Evolutionary conservation across 2,888 invertebrate genomes (phyloP).

Genomic region (Rhimphoctona megacephalus): DNA sequence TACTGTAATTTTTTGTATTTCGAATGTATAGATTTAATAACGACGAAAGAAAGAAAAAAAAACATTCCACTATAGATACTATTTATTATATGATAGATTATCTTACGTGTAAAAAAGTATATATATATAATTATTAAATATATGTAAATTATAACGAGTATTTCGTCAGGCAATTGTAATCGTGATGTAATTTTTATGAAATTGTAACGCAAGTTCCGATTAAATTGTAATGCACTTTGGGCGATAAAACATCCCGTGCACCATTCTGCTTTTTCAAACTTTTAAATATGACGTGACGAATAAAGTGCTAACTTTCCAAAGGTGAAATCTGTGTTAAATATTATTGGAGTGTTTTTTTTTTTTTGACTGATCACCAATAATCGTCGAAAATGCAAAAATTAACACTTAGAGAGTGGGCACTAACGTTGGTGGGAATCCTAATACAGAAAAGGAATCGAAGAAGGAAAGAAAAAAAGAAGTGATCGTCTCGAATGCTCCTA

Average conservation of each 20-base stretch:
- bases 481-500: background rate
- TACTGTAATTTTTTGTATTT: slow-evolving; percentile 74
- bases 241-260: slow-evolving; percentile 21
- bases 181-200: slow-evolving; percentile 31
- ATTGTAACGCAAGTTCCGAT: background rate
- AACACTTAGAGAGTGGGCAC: background rate
- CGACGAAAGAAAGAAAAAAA: slow-evolving; percentile 54
- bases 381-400: background rate
- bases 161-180: slow-evolving; percentile 33
- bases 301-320: slow-evolving; percentile 64
- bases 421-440: background rate
- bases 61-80: slow-evolving; percentile 76
- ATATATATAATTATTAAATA: background rate
- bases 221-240: slow-evolving; percentile 9
- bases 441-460: background rate
- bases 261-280: slow-evolving; percentile 57
- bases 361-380: background rate
- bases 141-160: slow-evolving; percentile 9
- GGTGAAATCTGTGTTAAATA: background rate
- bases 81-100: slow-evolving; percentile 65
- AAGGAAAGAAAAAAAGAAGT: background rate
- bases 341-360: background rate
- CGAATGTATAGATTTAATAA: slow-evolving; percentile 64
- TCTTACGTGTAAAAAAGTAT: slow-evolving; percentile 55
- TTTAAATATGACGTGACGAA: slow-evolving; percentile 48